A percentile compares a stretch with the other conserved stretches of the same genome.
Conservation (phyloP, 2,888 invertebrate genomes). For the Macrosoma leucophasiata region DNA sequence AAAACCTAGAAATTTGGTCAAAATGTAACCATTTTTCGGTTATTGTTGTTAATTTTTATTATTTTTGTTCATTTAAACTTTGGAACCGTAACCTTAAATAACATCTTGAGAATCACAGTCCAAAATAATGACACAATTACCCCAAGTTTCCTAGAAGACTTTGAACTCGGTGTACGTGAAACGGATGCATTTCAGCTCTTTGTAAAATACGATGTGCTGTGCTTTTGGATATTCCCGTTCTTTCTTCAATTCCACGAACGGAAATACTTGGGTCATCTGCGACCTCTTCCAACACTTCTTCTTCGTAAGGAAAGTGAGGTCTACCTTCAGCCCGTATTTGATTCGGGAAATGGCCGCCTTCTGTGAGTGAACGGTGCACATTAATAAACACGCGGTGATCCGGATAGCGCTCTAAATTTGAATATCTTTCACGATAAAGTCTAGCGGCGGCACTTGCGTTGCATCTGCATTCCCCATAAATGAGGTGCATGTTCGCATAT, state of each 20-base stretch:
- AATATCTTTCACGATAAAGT: slow-evolving; percentile 3
- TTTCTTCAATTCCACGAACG: slow-evolving; percentile 16
- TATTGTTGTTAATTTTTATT: no score
- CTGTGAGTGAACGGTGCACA: slow-evolving; percentile 5
- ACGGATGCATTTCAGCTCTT: slow-evolving; percentile 10
- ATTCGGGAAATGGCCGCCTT: slow-evolving; percentile 12
- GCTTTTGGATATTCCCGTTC: slow-evolving; percentile 7
- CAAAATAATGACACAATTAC: no score
- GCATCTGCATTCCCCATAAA: slow-evolving; percentile 9
- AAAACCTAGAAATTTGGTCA: no score
- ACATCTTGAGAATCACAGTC: no score
- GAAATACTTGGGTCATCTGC: slow-evolving; percentile 17
- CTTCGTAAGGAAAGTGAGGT: slow-evolving; percentile 2
- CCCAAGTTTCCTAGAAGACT: slow-evolving; percentile 12
- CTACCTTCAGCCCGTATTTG: slow-evolving; percentile 16
- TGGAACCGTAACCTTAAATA: no score
- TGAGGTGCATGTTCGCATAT: slow-evolving; percentile 4
- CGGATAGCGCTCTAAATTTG: not conserved
- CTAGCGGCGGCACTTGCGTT: slow-evolving; percentile 5
- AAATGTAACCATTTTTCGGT: no score
- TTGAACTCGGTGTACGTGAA: slow-evolving; percentile 4
- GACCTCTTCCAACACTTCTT: slow-evolving; percentile 15
- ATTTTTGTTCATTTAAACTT: no score
- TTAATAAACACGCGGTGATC: not conserved
- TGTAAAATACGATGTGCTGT: slow-evolving; percentile 10